These are phyloP conservation scores for Platyscapa corneri DNA, from an alignment of 1,140 invertebrate species.

Conservation along the genomic window DNA sequence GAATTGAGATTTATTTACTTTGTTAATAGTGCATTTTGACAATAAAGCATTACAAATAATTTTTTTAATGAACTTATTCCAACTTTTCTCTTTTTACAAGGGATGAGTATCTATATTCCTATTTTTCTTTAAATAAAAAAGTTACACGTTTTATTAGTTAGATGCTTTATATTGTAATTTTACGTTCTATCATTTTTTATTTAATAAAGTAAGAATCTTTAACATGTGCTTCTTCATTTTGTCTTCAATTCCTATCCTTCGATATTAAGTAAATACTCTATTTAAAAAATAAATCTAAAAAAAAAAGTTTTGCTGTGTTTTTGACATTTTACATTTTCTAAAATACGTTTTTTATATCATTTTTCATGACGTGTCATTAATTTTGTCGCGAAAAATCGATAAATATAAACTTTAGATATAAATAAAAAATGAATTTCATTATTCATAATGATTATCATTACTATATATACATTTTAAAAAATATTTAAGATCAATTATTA, in stretches of 20 bases:
- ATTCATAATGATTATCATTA: no score
- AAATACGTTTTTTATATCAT: no score
- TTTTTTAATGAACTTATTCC: conserved; percentile 34
- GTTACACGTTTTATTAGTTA: conserved; percentile 46
- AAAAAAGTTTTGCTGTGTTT: no score
- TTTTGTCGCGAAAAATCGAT: no score
- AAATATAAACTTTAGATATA: no score
- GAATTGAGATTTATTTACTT: conserved; percentile 28
- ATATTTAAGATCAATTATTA: no score
- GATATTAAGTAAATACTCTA: no score
- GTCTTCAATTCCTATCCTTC: background rate
- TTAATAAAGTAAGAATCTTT: conserved; percentile 44
- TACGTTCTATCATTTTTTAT: conserved; percentile 44
- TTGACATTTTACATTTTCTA: no score
- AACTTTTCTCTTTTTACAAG: conserved; percentile 33
- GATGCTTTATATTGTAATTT: conserved; percentile 51
- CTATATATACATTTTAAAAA: no score
- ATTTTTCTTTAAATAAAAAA: conserved; percentile 24
- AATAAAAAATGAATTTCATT: no score
- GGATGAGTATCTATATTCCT: conserved; percentile 41
- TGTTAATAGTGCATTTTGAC: conserved; percentile 38
- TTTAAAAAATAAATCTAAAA: no score
- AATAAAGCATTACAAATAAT: conserved; percentile 30
- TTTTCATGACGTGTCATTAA: no score
- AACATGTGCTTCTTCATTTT: background rate